phyloP scores from a whole-genome alignment of 1,140 invertebrate species.

The Drosophila fuyamai region DNA sequence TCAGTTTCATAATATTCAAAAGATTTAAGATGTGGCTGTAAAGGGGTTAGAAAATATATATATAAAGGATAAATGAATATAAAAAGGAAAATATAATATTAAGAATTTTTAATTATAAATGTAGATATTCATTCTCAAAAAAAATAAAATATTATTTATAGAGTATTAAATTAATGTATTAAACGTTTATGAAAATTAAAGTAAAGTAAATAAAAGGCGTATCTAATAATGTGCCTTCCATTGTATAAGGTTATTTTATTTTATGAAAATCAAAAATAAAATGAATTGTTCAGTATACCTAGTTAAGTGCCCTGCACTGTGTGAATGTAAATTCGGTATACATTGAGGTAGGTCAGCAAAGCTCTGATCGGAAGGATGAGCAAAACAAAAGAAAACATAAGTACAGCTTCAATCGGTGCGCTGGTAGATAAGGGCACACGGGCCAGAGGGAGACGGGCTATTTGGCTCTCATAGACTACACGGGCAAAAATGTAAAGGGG shows the following conservation, averaged over 20 bases:
- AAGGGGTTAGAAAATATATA: too few species aligned
- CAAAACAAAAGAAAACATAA: not conserved
- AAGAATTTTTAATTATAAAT: too few species aligned
- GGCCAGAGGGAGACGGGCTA: not conserved
- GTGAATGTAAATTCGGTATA: not conserved
- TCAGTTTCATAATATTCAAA: too few species aligned
- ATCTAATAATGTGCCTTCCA: constrained; percentile 2
- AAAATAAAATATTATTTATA: not conserved
- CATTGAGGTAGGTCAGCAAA: constrained; percentile 1
- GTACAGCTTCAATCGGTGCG: not conserved
- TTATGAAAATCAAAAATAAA: not conserved
- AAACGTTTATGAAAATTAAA: not conserved
- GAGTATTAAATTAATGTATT: not conserved
- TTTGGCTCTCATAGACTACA: not conserved
- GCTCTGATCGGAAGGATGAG: not conserved
- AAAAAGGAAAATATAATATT: too few species aligned
- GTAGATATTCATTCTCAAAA: too few species aligned
- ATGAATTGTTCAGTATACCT: not conserved
- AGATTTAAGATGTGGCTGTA: too few species aligned
- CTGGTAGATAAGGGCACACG: not conserved
- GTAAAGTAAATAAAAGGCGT: not conserved
- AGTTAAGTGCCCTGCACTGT: constrained; percentile 1
- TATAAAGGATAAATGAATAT: too few species aligned
- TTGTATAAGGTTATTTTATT: not conserved
- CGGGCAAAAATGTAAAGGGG: not conserved